These are phyloP conservation scores for Polia nebulosa DNA, from an alignment of 2,888 invertebrate genomes.

Conservation along the genomic window DNA sequence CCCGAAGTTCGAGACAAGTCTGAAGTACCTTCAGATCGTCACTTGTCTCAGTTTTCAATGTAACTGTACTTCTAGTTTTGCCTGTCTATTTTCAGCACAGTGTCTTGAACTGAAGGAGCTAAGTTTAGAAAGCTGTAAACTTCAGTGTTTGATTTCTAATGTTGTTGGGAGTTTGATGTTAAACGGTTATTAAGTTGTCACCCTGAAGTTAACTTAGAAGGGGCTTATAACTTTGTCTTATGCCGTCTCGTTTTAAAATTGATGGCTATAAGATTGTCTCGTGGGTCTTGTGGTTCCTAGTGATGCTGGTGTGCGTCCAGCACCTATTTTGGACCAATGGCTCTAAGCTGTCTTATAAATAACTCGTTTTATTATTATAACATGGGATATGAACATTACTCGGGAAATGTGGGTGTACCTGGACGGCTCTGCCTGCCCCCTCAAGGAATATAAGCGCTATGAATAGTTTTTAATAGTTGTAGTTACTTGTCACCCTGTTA, in stretches of 20 bases:
- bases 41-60: slow-evolving; percentile 16
- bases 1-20: slow-evolving; percentile 12
- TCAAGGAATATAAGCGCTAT: no score
- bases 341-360: no score
- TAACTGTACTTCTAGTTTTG: slow-evolving; percentile 42
- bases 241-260: slow-evolving; percentile 1
- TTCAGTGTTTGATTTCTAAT: slow-evolving; percentile 10
- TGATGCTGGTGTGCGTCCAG: no score
- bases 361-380: no score
- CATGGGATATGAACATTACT: no score
- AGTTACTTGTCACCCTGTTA: slow-evolving; percentile 2
- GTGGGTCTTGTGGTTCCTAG: no score
- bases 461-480: background rate
- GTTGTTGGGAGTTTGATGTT: background rate
- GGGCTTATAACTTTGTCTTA: background rate
- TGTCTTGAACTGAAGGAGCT: slow-evolving; percentile 21
- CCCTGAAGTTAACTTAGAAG: background rate
- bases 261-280: background rate
- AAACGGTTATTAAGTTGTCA: background rate
- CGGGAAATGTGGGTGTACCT: no score
- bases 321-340: no score
- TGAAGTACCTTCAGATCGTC: slow-evolving; percentile 11
- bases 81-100: slow-evolving; percentile 39
- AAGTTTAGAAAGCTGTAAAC: slow-evolving; percentile 39
- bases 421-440: background rate